These are phyloP conservation scores for Nineta flava DNA, from an alignment of 2,888 invertebrate genomes.

Conservation along the genomic window DNA sequence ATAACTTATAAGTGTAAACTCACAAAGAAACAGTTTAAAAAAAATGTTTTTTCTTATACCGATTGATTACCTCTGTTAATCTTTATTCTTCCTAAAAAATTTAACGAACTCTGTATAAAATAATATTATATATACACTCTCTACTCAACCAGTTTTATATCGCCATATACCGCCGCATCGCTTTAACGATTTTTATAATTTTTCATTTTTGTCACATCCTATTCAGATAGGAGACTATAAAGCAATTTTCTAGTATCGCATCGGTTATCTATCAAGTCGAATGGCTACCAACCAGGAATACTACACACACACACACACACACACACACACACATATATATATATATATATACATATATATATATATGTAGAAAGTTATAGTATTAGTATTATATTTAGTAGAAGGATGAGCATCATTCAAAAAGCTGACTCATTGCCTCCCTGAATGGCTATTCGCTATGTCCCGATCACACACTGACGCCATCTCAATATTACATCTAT, in stretches of 20 bases:
- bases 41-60: too few species aligned
- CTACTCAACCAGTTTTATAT: too few species aligned
- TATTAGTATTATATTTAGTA: not conserved
- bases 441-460: not conserved
- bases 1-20: too few species aligned
- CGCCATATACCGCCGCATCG: not conserved
- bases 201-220: conserved; percentile 8
- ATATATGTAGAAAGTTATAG: not conserved
- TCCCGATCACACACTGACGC: too few species aligned
- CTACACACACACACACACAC: not conserved
- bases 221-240: conserved; percentile 5
- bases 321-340: not conserved
- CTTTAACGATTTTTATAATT: conserved; percentile 7
- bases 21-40: too few species aligned
- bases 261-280: conserved; percentile 6
- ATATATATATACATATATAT: not conserved
- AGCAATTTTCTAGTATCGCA: conserved; percentile 7
- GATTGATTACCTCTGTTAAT: too few species aligned
- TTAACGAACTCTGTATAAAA: too few species aligned
- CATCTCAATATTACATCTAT: too few species aligned
- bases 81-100: too few species aligned
- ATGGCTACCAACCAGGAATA: not conserved
- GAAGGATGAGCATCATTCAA: not conserved
- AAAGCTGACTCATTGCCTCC: not conserved
- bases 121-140: too few species aligned